Evolutionary conservation across 2,797 vertebrate species (phyloP).

Genomic region (Sylvia borin): DNA sequence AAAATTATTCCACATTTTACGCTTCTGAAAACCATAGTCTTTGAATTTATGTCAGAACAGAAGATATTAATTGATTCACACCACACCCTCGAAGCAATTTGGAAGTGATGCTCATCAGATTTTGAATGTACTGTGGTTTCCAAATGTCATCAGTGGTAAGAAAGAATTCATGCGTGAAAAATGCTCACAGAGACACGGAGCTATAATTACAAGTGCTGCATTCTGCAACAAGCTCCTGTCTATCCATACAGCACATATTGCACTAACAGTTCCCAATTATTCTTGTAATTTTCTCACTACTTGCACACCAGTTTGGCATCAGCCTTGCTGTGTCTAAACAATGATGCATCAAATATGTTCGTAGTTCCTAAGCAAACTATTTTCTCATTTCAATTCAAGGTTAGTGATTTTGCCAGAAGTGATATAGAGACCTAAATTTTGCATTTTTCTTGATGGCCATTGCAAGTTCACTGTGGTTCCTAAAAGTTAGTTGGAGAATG

Average conservation of each 20-base stretch:
- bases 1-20: not conserved
- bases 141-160: not conserved
- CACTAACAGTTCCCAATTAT: not conserved
- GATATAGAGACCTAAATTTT: not conserved
- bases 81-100: conserved; percentile 9
- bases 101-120: not conserved
- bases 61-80: conserved; percentile 26
- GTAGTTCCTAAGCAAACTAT: not conserved
- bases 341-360: not conserved
- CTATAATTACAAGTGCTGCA: not conserved
- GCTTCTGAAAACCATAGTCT: not conserved
- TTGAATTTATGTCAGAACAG: conserved; percentile 17
- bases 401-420: not conserved
- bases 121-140: not conserved
- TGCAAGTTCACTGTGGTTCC: fast-evolving
- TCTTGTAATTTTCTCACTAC: not conserved
- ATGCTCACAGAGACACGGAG: not conserved
- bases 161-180: not conserved
- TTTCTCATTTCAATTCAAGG: not conserved
- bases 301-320: not conserved
- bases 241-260: not conserved
- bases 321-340: not conserved
- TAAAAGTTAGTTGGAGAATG: not conserved
- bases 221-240: not conserved
- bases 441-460: not conserved